Conservation (phyloP, 2,888 invertebrate species). For the Andrena chrysosceles region DNA sequence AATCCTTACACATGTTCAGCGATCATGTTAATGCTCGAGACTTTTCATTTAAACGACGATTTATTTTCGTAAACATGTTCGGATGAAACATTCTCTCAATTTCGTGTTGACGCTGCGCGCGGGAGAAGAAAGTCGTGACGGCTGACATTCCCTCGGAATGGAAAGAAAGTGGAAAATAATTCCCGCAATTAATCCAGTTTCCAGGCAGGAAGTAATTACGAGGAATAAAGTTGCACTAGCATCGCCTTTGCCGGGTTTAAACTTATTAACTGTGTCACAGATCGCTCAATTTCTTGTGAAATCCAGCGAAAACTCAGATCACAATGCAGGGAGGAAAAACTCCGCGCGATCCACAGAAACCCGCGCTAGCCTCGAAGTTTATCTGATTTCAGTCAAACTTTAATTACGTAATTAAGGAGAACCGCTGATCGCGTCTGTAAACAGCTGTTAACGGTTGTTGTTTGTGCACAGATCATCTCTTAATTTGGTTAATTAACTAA, state of each 20-base stretch:
- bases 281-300: neutral
- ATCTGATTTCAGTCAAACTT: neutral
- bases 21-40: no score
- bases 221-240: neutral
- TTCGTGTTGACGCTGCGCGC: neutral
- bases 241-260: neutral
- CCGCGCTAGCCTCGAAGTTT: neutral
- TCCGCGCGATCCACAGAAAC: neutral
- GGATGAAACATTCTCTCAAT: no score
- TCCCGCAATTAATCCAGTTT: conserved; percentile 34
- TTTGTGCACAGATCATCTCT: neutral
- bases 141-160: conserved; percentile 15
- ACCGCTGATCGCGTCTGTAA: neutral
- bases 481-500: neutral
- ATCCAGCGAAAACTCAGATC: neutral
- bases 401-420: conserved; percentile 1
- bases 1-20: no score
- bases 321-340: neutral
- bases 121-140: neutral
- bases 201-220: conserved; percentile 40
- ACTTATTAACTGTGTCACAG: conserved; percentile 18
- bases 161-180: conserved; percentile 15
- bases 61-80: no score
- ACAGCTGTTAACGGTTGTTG: neutral
- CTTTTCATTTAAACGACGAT: no score